Conservation (phyloP, 2,797 vertebrate genomes). For the Labroides dimidiatus region DNA sequence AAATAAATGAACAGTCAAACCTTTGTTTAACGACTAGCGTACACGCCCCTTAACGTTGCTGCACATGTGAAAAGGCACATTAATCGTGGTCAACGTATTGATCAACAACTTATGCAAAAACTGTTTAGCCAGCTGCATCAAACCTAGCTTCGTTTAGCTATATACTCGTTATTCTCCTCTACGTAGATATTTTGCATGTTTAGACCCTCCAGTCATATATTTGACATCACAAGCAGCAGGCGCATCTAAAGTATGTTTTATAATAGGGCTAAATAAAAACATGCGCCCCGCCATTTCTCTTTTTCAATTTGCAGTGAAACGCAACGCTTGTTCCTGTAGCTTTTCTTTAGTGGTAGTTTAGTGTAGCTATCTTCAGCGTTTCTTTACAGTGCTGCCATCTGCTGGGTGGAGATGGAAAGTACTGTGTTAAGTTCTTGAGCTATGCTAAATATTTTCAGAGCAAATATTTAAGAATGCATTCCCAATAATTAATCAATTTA, state of each 20-base stretch:
- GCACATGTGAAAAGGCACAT: neutral
- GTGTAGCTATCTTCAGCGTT: rapidly evolving
- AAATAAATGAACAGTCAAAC: rapidly evolving
- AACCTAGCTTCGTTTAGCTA: neutral
- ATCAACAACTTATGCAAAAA: neutral
- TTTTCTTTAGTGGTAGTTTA: neutral
- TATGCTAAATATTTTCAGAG: too few species aligned
- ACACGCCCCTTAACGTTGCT: neutral
- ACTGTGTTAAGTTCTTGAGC: neutral
- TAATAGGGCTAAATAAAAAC: rapidly evolving
- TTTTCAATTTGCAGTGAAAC: slow-evolving; percentile 33
- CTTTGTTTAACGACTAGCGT: too few species aligned
- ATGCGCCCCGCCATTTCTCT: slow-evolving; percentile 49
- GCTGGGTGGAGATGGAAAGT: neutral
- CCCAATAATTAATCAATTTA: too few species aligned
- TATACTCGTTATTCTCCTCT: neutral
- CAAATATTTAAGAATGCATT: too few species aligned
- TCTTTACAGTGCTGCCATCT: slow-evolving; percentile 16
- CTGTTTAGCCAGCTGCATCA: neutral
- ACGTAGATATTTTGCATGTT: neutral
- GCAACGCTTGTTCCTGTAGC: slow-evolving; percentile 3
- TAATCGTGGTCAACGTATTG: neutral
- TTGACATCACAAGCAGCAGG: neutral
- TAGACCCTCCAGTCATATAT: neutral
- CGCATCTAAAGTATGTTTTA: neutral